These are phyloP conservation scores for Argya squamiceps DNA, from an alignment of 2,797 vertebrate species.

Conservation along the genomic window DNA sequence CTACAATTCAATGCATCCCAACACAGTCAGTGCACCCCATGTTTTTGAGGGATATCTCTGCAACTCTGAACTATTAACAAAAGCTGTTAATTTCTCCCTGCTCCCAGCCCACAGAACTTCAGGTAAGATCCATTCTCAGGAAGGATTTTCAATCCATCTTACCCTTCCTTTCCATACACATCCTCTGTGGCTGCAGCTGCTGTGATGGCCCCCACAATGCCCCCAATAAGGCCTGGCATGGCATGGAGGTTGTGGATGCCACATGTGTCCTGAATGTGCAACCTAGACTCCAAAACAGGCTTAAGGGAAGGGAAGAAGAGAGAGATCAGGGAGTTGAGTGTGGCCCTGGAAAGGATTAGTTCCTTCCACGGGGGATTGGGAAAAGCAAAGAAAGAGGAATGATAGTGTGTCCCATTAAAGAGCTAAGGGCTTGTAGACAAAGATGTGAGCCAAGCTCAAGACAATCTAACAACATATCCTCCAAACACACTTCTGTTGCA, in stretches of 20 bases:
- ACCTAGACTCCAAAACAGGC: conserved; percentile 87
- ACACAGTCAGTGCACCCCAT: not conserved
- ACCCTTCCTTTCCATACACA: conserved; percentile 87
- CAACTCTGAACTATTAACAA: not conserved
- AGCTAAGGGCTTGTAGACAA: not conserved
- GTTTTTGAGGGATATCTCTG: not conserved
- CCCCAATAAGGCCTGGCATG: conserved; percentile 90
- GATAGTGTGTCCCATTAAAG: not conserved
- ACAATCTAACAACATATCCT: not conserved
- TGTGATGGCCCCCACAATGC: conserved; percentile 88
- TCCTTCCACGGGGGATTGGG: not conserved
- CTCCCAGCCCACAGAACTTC: not conserved
- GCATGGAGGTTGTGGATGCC: conserved; percentile 95
- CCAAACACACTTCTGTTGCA: not conserved
- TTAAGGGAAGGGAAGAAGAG: conserved; percentile 43
- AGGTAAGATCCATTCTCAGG: not conserved
- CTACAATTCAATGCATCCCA: not conserved
- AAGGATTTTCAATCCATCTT: conserved; percentile 34
- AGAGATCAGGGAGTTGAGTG: not conserved
- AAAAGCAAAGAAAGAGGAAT: not conserved
- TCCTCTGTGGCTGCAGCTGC: conserved; percentile 80
- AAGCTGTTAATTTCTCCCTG: not conserved
- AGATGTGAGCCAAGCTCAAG: not conserved
- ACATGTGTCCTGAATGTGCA: conserved; percentile 93
- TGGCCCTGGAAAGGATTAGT: not conserved